phyloP scores from a whole-genome alignment of 2,797 vertebrate species.

The Micrastur ruficollis region DNA sequence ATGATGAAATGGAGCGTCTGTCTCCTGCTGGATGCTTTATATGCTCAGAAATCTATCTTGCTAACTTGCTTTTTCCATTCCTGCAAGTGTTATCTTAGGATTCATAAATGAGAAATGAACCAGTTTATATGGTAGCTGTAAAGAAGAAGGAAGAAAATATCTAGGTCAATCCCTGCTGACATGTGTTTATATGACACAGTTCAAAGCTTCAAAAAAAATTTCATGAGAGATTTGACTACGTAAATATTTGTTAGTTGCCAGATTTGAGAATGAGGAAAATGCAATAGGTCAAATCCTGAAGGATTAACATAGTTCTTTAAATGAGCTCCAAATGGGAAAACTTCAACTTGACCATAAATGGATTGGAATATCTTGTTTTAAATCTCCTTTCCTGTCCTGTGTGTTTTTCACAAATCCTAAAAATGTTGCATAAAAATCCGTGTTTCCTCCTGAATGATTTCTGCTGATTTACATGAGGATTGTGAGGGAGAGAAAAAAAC shows the following conservation, averaged over 20 bases:
- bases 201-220: not conserved
- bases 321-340: not conserved
- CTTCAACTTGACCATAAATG: not conserved
- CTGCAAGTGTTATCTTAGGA: not conserved
- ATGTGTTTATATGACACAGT: not conserved
- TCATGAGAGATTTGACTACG: not conserved
- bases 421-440: not conserved
- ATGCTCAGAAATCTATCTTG: not conserved
- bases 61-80: not conserved
- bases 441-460: not conserved
- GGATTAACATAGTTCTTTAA: not conserved
- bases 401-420: not conserved
- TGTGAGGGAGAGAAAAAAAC: not conserved
- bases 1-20: not conserved
- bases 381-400: not conserved
- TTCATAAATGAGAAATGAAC: not conserved
- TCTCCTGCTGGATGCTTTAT: not conserved
- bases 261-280: not conserved
- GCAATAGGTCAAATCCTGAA: not conserved
- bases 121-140: not conserved
- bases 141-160: not conserved
- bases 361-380: not conserved
- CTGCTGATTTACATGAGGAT: not conserved
- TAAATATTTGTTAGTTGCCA: constrained; percentile 13
- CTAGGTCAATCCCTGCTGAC: not conserved